Evolutionary conservation across 2,888 invertebrate species (phyloP), one percentile per base, ranked within the genome.

Genomic region (Nymphalis polychloros): DNA sequence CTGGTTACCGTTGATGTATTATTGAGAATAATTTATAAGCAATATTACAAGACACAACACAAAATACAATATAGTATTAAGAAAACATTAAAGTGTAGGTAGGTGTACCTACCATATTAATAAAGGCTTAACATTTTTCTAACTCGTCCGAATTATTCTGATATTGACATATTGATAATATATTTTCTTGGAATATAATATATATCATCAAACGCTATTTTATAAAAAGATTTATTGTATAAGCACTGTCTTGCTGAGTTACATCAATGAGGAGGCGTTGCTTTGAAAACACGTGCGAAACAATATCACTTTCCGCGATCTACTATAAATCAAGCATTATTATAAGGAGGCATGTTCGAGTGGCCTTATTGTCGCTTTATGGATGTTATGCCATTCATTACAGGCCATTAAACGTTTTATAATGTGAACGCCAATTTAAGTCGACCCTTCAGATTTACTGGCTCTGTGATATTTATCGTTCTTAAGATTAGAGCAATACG

Each of bases 321-420:
- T 68, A 72, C 87, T 83, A 92, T 92, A 92, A 92, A 92, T 92
- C 92, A 92, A 81, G 80, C 80, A 84, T 87, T 90, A 89, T 87
- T 88, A 90, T 89, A 90, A 88, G 89, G 85, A 88, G 86, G 86
- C 88, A 83, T 84, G 84, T 90, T 91, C 88, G 89, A 91, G 92
- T 89, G 86, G 84, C 85, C 81, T 83, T 86, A 90, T 92, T 92
- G 92, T 92, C 84, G 84, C 84, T 89, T 92, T 91, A 92, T 92
- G 86, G 92, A 90, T 92, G 92, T 92, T 91, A 91, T 89, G 83
- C 89, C 86, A 90, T 92, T 91, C 92, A 92, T 92, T 92, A 91
- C 92, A 90, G 82, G 87, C 91, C 92, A 92, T 92, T 92, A 90
- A 92, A 89, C 86, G 88, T 85, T 90, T 91, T 92, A 92, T 92